These are phyloP conservation scores for Penaeus chinensis DNA, from an alignment of 1,140 invertebrate species.

Conservation along the genomic window DNA sequence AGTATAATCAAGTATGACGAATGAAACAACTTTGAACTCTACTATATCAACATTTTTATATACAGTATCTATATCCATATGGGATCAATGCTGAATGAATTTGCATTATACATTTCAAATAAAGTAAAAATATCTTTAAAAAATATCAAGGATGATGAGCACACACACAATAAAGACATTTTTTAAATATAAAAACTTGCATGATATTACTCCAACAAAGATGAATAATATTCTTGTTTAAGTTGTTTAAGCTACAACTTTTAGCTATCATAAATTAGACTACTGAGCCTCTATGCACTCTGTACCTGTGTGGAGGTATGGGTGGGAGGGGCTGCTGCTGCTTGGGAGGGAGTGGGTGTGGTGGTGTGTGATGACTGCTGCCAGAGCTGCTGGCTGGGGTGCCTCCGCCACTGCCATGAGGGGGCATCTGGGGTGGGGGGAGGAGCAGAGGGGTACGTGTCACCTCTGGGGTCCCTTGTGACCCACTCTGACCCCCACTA, in stretches of 20 bases:
- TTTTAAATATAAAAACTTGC: too few species aligned
- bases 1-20: neutral
- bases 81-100: too few species aligned
- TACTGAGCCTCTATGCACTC: neutral
- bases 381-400: slow-evolving; percentile 51
- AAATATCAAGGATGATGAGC: too few species aligned
- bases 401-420: slow-evolving; percentile 44
- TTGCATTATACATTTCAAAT: too few species aligned
- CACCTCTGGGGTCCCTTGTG: slow-evolving; percentile 62
- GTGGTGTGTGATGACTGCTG: slow-evolving; percentile 56
- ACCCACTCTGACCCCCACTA: slow-evolving; percentile 58
- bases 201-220: too few species aligned
- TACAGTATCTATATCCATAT: too few species aligned
- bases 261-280: neutral
- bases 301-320: slow-evolving; percentile 62
- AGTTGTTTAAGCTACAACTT: neutral
- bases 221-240: too few species aligned
- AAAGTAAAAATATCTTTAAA: too few species aligned
- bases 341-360: slow-evolving; percentile 41
- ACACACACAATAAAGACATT: too few species aligned
- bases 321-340: slow-evolving; percentile 63
- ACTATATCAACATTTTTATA: too few species aligned
- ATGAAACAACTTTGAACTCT: too few species aligned
- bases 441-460: slow-evolving; percentile 51
- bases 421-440: slow-evolving; percentile 49